Conservation (phyloP, 1,140 invertebrate species). For the Cataglyphis hispanica region DNA sequence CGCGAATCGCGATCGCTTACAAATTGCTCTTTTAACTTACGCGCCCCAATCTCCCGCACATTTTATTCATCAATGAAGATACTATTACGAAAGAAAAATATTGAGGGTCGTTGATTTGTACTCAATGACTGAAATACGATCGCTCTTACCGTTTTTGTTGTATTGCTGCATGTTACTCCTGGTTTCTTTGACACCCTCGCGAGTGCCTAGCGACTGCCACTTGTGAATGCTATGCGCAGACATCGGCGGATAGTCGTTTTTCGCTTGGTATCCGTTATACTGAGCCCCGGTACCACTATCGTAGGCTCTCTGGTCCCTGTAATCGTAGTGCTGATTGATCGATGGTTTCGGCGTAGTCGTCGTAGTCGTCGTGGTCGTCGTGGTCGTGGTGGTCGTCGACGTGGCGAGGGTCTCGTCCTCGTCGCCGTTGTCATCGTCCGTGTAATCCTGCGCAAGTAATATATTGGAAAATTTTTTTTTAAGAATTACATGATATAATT, state of each 20-base stretch:
- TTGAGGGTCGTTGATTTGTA: neutral
- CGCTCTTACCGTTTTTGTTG: constrained; percentile 78
- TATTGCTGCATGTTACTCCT: constrained; percentile 76
- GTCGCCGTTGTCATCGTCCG: constrained; percentile 77
- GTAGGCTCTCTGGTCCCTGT: constrained; percentile 70
- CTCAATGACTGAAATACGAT: constrained; percentile 59
- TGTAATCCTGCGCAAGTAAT: constrained; percentile 78
- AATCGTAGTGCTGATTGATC: constrained; percentile 66
- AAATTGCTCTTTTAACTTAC: constrained; percentile 20
- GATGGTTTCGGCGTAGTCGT: constrained; percentile 69
- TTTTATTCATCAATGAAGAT: neutral
- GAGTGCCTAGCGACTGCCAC: constrained; percentile 82
- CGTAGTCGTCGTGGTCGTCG: constrained; percentile 64
- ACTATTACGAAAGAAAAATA: neutral
- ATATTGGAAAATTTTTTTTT: neutral
- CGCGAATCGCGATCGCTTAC: constrained; percentile 34
- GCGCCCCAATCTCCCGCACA: neutral
- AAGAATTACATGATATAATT: neutral
- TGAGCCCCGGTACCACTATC: constrained; percentile 73
- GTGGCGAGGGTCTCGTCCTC: constrained; percentile 63
- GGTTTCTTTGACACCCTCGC: constrained; percentile 81
- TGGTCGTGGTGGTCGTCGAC: constrained; percentile 2
- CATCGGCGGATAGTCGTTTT: constrained; percentile 82
- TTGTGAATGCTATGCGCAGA: constrained; percentile 81
- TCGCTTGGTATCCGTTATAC: constrained; percentile 79